Evolutionary conservation across 2,113 vertebrate genomes (phyloP), one percentile per base, ranked within the genome.

Genomic region (Rhynchopsitta pachyrhyncha): DNA sequence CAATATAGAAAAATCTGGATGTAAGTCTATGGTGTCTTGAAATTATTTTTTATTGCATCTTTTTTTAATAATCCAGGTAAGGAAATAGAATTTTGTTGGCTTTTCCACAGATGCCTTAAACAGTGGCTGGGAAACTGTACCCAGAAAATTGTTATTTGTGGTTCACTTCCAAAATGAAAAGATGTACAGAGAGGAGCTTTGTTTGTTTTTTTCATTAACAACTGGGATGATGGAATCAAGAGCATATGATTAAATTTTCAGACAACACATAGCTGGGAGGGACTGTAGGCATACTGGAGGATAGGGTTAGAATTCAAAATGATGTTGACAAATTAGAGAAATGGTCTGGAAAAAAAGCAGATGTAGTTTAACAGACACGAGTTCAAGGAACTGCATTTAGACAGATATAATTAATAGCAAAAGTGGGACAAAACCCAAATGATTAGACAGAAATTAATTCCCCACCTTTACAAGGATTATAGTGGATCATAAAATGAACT

Each of bases 181-280:
- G 53, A 69, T 70, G n/a, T 74, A 83, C 41, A 66, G 16, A 71
- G 49, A 77, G 37, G 18, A 90, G 49, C 7, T 80, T 90, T 25
- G 62, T 93, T 96, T 2, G 4, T 4, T 85, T 94, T 88, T 91
- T 96, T 82, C 35, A 77, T 94, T 90, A 94, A 77, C 50, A 93
- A 63, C 17, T 78, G 37, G 46, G 41, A 96, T 92, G 90, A 93
- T 88, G 86, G 80, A 96, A 93, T 94, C 91, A 92, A 78, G 76
- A 88, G 68, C 88, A 94, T 88, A 67, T 93, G 82, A 96, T 92
- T 93, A 92, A 94, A 96, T 95, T 95, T 95, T 81, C 76, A 93
- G 82, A 74, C 68, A 95, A 86, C 82, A 63, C n/a, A 78, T 94
- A 97, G 53, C 73, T 92, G 73, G 68, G 80, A 93, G 86, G 76